phyloP scores from a whole-genome alignment of 2,888 invertebrate species.

The Anticlea derivata region DNA sequence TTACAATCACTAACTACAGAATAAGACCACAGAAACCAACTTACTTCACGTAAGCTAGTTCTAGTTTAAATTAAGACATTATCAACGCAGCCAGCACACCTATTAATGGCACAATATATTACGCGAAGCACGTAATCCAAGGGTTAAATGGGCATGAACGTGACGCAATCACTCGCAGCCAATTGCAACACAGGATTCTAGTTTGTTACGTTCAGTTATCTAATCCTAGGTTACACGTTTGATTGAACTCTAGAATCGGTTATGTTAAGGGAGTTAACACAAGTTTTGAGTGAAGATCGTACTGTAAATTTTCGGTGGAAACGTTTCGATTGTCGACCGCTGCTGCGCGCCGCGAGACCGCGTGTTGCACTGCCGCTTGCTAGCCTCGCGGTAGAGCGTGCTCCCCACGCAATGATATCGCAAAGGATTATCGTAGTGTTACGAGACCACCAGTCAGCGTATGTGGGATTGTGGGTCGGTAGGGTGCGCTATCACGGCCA shows the following conservation, averaged over 20 bases:
- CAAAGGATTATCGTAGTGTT: conserved; percentile 60
- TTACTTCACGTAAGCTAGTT: conserved; percentile 29
- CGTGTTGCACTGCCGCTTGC: conserved; percentile 63
- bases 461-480: conserved; percentile 67
- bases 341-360: conserved; percentile 72
- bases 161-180: conserved; percentile 20
- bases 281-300: conserved; percentile 37
- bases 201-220: conserved; percentile 62
- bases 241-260: not conserved
- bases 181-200: conserved; percentile 42
- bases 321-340: conserved; percentile 54
- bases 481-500: conserved; percentile 41
- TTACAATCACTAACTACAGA: not conserved
- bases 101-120: conserved; percentile 31
- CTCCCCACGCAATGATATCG: conserved; percentile 50
- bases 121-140: conserved; percentile 38
- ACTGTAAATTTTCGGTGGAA: conserved; percentile 35
- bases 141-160: conserved; percentile 31
- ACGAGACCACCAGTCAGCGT: conserved; percentile 55
- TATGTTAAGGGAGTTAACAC: conserved; percentile 9
- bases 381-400: conserved; percentile 51
- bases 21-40: conserved; percentile 5
- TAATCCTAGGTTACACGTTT: conserved; percentile 43
- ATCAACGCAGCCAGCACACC: conserved; percentile 30
- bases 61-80: conserved; percentile 25